These are phyloP conservation scores for Periphyllus acericola DNA, from an alignment of 2,888 invertebrate species.

Conservation along the genomic window DNA sequence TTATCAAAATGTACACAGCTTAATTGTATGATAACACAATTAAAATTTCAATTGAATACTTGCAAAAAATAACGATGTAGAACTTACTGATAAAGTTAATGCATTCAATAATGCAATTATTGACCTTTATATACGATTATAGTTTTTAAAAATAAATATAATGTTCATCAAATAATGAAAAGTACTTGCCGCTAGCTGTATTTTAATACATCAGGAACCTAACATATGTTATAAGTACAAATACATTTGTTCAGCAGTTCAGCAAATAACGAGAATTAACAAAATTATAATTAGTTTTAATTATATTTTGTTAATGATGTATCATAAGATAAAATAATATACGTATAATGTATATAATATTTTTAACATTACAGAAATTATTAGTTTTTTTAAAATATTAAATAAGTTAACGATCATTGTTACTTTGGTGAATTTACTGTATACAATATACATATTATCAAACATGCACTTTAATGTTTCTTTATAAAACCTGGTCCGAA, in stretches of 20 bases:
- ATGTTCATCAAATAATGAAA: neutral
- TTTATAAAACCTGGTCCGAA: neutral
- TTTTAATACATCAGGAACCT: too few species aligned
- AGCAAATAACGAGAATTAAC: neutral
- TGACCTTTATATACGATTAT: neutral
- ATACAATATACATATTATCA: neutral
- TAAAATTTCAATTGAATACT: neutral
- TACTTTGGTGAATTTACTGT: neutral
- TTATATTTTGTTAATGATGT: too few species aligned
- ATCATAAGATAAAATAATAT: too few species aligned
- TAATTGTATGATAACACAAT: neutral
- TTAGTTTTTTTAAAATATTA: neutral
- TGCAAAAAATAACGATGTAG: neutral
- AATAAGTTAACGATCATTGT: neutral
- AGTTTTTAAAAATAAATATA: neutral
- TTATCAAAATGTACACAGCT: neutral
- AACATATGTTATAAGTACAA: too few species aligned
- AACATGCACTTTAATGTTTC: neutral
- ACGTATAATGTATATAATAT: too few species aligned
- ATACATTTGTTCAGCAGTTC: neutral
- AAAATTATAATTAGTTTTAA: too few species aligned
- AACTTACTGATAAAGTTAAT: neutral
- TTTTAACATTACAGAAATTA: neutral
- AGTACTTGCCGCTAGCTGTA: neutral
- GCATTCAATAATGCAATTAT: neutral